Evolutionary conservation across 2,888 invertebrate genomes (phyloP).

Genomic region (Trissoscelio sp.): DNA sequence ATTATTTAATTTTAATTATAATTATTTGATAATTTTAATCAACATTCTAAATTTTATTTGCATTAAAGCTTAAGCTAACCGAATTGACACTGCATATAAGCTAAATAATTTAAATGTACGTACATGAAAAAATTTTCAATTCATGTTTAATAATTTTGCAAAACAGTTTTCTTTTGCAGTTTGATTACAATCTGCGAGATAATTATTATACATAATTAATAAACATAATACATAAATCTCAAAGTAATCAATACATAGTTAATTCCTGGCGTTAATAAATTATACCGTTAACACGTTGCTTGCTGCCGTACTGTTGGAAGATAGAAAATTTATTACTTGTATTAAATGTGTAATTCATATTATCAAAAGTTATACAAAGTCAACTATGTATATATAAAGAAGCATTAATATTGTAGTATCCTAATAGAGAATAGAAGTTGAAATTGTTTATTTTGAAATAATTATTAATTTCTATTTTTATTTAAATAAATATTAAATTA

Average conservation of each 20-base stretch:
- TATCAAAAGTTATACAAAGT: constrained; percentile 5
- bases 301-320: not conserved
- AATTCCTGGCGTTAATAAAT: constrained; percentile 7
- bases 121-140: too few species aligned
- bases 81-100: too few species aligned
- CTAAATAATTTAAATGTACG: too few species aligned
- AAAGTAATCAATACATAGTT: constrained; percentile 4
- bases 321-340: constrained; percentile 11
- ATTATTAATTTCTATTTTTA: too few species aligned
- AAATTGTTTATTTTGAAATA: too few species aligned
- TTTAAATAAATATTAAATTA: too few species aligned
- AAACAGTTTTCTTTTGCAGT: too few species aligned
- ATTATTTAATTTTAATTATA: too few species aligned
- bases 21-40: too few species aligned
- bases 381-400: not conserved
- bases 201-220: constrained; percentile 1
- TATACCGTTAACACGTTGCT: constrained; percentile 11
- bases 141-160: too few species aligned
- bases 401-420: not conserved
- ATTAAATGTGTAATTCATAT: constrained; percentile 1
- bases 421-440: not conserved
- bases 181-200: not conserved
- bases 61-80: too few species aligned
- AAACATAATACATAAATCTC: not conserved
- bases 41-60: too few species aligned